Percentiles rank a stretch among this genome's conserved stretches.
These are phyloP conservation scores for Eunapius fragilis DNA, from an alignment of 37 sponge, comb jelly and placozoan genomes.

Conservation along the genomic window DNA sequence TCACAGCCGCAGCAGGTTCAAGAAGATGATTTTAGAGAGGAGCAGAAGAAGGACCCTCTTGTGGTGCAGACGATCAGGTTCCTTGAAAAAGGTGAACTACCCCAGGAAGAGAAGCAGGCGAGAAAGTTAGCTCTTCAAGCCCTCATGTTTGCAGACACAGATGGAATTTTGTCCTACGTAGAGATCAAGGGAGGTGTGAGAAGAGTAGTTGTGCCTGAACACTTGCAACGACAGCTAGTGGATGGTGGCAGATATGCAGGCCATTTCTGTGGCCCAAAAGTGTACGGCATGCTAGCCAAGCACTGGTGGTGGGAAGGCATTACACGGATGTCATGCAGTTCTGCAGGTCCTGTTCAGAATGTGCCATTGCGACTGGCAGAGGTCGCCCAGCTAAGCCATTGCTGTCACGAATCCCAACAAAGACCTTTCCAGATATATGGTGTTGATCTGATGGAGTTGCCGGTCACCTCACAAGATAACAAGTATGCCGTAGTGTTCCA, in stretches of 20 bases:
- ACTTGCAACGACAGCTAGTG: constrained; percentile 18
- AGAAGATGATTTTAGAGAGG: too few relatives aligned
- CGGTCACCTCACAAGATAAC: constrained; percentile 50
- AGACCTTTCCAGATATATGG: constrained; percentile 57
- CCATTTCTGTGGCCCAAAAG: constrained; percentile 55
- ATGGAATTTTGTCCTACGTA: constrained; percentile 36
- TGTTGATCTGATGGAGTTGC: constrained; percentile 58
- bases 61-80: too few relatives aligned
- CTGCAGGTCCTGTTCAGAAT: constrained; percentile 48
- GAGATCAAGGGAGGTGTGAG: constrained; percentile 12
- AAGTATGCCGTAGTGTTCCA: constrained; percentile 60
- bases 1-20: too few relatives aligned
- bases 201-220: constrained; percentile 45
- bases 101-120: too few relatives aligned
- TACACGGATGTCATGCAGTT: constrained; percentile 28
- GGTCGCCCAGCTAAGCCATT: constrained; percentile 27
- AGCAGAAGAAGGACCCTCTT: too few relatives aligned
- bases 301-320: constrained; percentile 71
- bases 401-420: constrained; percentile 50
- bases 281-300: constrained; percentile 7
- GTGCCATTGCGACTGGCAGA: constrained; percentile 33
- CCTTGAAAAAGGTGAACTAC: too few relatives aligned
- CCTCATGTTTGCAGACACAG: constrained; percentile 5
- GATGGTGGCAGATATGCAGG: constrained; percentile 24
- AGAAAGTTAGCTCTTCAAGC: too few relatives aligned